These are phyloP conservation scores for Leucoraja ocellata DNA, from an alignment of 2,797 vertebrate species.

Conservation along the genomic window DNA sequence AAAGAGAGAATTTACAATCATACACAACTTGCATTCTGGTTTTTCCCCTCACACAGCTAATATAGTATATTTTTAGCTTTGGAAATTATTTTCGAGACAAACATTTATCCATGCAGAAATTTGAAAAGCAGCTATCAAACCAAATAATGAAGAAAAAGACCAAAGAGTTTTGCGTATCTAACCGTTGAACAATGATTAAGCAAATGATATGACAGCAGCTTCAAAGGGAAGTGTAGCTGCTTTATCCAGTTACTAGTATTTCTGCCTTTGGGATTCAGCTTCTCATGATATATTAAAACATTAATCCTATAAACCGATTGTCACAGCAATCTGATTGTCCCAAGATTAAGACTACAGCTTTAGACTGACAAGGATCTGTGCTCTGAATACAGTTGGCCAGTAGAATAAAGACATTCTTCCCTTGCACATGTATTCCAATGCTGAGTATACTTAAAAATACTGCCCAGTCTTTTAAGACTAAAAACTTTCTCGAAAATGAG, in stretches of 20 bases:
- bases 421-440: slow-evolving; percentile 24
- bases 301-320: slow-evolving; percentile 36
- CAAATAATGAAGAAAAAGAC: not conserved
- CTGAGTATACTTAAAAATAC: slow-evolving; percentile 20
- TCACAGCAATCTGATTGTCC: slow-evolving; percentile 38
- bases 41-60: not conserved
- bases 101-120: slow-evolving; percentile 10
- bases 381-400: slow-evolving; percentile 18
- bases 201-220: not conserved
- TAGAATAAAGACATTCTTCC: not conserved
- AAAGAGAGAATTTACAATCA: slow-evolving; percentile 28
- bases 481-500: slow-evolving; percentile 33
- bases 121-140: not conserved
- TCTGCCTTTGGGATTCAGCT: slow-evolving; percentile 36
- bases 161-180: not conserved
- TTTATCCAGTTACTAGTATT: slow-evolving; percentile 18
- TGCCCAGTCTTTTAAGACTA: not conserved
- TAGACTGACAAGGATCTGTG: slow-evolving; percentile 31
- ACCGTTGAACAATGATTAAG: not conserved
- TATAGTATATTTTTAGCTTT: too few relatives aligned
- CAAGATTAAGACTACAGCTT: slow-evolving; percentile 32
- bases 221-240: not conserved
- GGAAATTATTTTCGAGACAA: not conserved
- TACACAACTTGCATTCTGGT: not conserved
- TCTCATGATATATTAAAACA: slow-evolving; percentile 35